These are phyloP conservation scores for Polyploca ridens DNA, from an alignment of 2,888 invertebrate genomes.

Conservation along the genomic window DNA sequence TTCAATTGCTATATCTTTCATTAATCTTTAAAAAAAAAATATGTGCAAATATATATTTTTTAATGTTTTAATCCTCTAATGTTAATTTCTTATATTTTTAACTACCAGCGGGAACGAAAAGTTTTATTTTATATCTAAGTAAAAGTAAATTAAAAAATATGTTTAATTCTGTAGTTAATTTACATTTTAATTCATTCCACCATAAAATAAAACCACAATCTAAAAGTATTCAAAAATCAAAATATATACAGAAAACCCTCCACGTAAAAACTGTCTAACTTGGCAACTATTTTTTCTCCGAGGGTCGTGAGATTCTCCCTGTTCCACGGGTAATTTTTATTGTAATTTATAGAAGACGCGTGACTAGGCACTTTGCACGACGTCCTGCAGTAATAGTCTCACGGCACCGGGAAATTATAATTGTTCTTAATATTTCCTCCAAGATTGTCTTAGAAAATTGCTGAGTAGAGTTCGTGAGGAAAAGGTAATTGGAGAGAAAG, in stretches of 20 bases:
- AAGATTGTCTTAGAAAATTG: constrained; percentile 14
- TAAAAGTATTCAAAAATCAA: neutral
- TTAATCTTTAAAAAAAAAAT: too few relatives aligned
- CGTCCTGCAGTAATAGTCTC: constrained; percentile 52
- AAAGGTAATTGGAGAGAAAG: neutral
- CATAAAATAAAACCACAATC: neutral
- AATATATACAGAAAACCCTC: neutral
- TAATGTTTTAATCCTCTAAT: too few relatives aligned
- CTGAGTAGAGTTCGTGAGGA: neutral
- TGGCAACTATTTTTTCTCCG: constrained; percentile 13
- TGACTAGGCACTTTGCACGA: constrained; percentile 72
- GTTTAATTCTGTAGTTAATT: too few relatives aligned
- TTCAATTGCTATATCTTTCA: too few relatives aligned
- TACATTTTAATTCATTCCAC: too few relatives aligned
- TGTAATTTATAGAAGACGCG: constrained; percentile 78
- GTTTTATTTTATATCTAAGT: too few relatives aligned
- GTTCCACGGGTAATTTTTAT: constrained; percentile 71
- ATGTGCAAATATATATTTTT: too few relatives aligned
- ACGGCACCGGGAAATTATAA: constrained; percentile 56
- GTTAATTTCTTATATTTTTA: too few relatives aligned
- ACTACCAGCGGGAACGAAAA: too few relatives aligned
- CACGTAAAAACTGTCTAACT: neutral
- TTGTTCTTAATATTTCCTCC: constrained; percentile 40
- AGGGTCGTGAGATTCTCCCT: constrained; percentile 45
- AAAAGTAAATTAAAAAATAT: too few relatives aligned